Base-by-base conservation (phyloP, 2,797 vertebrate genomes). In the Allobates femoralis region DNA sequence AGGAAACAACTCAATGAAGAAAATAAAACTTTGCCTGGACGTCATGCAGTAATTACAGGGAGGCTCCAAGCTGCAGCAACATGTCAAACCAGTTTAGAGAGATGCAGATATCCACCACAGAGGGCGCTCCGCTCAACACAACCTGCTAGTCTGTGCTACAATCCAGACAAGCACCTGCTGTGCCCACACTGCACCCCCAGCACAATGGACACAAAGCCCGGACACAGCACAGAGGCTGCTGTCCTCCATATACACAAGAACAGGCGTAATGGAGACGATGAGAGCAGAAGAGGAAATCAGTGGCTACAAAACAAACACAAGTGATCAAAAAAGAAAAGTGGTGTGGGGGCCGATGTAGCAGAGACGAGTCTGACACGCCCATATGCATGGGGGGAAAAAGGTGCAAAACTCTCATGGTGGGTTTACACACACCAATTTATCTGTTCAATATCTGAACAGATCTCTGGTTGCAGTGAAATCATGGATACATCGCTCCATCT, bases 71-170 rank as follows among this genome's bases (percentile, higher is more conserved):
- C 32, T 62, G 53, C 16, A 51, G 78, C 41, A 66, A 66, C 30
- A 50, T 12, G 15, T 62, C 15, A 64, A 15, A 7, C 14, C 21
- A 55, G 64, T 0, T n/a, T 21, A 23, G 6, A 69, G 0, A 5
- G 30, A 19, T 21, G 11, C 16, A 67, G 15, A 19, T 8, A 37
- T 7, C 28, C 23, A 50, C 85, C 85, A 75, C 67, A 12, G 85
- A 56, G 79, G 85, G 85, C 79, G 79, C 69, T 30, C 41, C 30
- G 37, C 46, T 23, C n/a, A 19, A 51, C 26, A 7, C 34, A n/a
- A 83, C 82, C 79, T 86, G 77, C 58, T 86, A 79, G 77, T 77
- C 79, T 86, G 64, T 64, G n/a, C 69, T 71, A 86, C 32, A 80
- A n/a, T 80, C 10, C 53, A 86, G 37, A 62, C 28, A 21, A 73